A percentile compares a stretch with the other conserved stretches of the same genome.
Evolutionary conservation across 1,140 invertebrate genomes (phyloP).

Genomic region (Streblospio benedicti): DNA sequence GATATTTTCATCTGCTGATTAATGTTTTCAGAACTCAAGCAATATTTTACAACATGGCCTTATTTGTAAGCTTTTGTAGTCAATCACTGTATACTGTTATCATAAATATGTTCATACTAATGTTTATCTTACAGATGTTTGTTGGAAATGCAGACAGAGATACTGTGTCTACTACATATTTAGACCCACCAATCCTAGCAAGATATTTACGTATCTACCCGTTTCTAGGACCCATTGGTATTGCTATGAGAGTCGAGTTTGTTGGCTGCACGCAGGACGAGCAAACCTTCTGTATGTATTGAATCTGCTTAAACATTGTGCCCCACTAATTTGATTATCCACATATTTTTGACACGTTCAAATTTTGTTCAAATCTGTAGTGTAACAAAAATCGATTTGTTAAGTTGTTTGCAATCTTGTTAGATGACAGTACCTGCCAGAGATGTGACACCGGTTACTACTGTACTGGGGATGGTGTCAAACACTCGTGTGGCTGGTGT

Average conservation of each 20-base stretch:
- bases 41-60: too few species aligned
- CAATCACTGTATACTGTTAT: not conserved
- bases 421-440: constrained; percentile 9
- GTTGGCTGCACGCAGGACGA: constrained; percentile 27
- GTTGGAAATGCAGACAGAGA: constrained; percentile 20
- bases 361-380: too few species aligned
- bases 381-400: too few species aligned
- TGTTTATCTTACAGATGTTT: constrained; percentile 25
- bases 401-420: not conserved
- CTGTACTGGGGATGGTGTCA: not conserved
- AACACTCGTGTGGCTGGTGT: not conserved
- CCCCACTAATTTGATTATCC: too few species aligned
- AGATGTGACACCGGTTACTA: constrained; percentile 2
- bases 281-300: constrained; percentile 29
- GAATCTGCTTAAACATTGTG: too few species aligned
- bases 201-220: constrained; percentile 27
- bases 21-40: too few species aligned
- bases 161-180: constrained; percentile 18
- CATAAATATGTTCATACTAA: not conserved
- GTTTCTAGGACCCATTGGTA: constrained; percentile 23
- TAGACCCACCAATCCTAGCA: constrained; percentile 25
- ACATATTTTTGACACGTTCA: too few species aligned
- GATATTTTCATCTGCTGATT: too few species aligned
- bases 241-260: constrained; percentile 29
- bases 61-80: too few species aligned